phyloP scores from a whole-genome alignment of 2,888 invertebrate species.

The Ichneumoninae sp. region DNA sequence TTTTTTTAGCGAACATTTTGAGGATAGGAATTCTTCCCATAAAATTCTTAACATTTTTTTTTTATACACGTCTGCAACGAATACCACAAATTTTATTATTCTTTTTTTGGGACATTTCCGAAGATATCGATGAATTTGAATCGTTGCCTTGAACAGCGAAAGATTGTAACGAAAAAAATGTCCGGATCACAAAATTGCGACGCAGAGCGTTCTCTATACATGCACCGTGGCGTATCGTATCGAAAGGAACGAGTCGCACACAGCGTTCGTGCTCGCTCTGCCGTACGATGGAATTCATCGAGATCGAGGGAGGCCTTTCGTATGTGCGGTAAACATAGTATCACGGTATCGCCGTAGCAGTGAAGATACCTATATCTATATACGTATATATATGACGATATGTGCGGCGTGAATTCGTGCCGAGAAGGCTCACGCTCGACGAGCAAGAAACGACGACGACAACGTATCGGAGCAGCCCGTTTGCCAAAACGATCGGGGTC shows the following conservation, averaged over 20 bases:
- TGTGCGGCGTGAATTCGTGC: conserved; percentile 46
- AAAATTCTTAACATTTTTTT: background rate
- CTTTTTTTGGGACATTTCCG: background rate
- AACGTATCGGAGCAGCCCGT: conserved; percentile 57
- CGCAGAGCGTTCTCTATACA: background rate
- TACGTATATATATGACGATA: background rate
- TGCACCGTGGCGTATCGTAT: background rate
- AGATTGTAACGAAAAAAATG: conserved; percentile 1
- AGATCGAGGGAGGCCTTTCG: conserved; percentile 28
- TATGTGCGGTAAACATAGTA: conserved; percentile 24
- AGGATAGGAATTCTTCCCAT: background rate
- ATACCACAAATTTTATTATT: background rate
- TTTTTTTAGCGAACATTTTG: background rate
- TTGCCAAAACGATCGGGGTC: conserved; percentile 64
- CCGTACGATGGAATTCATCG: conserved; percentile 42
- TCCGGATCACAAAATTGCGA: background rate
- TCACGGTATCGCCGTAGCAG: background rate
- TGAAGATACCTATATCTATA: background rate
- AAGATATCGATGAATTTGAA: background rate
- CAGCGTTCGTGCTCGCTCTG: conserved; percentile 31
- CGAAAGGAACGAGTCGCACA: background rate
- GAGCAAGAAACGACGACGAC: conserved; percentile 44
- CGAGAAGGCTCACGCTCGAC: conserved; percentile 45
- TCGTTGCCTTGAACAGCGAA: background rate
- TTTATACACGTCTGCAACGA: background rate